Base-by-base conservation (phyloP, 2,888 invertebrate genomes). In the Oscheius myriophilus region DNA sequence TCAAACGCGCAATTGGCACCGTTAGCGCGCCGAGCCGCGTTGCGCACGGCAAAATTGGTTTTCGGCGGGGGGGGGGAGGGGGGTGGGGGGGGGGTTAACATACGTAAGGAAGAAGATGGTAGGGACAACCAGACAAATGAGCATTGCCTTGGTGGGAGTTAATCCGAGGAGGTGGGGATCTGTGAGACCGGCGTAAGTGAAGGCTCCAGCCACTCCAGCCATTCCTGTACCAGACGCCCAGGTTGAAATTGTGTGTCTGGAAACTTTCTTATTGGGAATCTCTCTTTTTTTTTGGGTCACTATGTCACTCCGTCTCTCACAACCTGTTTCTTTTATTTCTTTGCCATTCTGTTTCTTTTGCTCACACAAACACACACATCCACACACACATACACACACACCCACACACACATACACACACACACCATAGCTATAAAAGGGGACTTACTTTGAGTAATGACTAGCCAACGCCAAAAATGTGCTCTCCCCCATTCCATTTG, bases 191-290 rank as follows among this genome's bases (percentile, higher is more conserved):
- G 70, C 70, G 46, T 67, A 70, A 7, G 55, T 49, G 41, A 70
- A 61, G 33, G 66, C 39, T 7, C 70, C 67, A 6, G 57, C 39
- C 7, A 70, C 26, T 21, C 70, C 70, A 33, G 67, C 61, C 42
- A 61, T 53, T 21, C 70, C 70, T 14, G 70, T 67, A 49, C 70
- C 70, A 57, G 54, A 45, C 6, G 66, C 46, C 70, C 70, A 70
- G 2, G 55, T 45, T 2, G 66, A 39, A 21, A 70, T 67, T 16
- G 70, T 67, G 26, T 58, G 51, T 67, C 67, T 67, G 9, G 2
- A 64, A 63, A n/a, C n/a, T n/a, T n/a, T n/a, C n/a, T n/a, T n/a
- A n/a, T n/a, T n/a, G n/a, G n/a, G n/a, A n/a, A n/a, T n/a, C n/a
- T n/a, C n/a, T n/a, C n/a, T n/a, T n/a, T n/a, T n/a, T n/a, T n/a